These are phyloP conservation scores for Triplophysa tibetana DNA, from an alignment of 2,113 vertebrate genomes.

Conservation along the genomic window DNA sequence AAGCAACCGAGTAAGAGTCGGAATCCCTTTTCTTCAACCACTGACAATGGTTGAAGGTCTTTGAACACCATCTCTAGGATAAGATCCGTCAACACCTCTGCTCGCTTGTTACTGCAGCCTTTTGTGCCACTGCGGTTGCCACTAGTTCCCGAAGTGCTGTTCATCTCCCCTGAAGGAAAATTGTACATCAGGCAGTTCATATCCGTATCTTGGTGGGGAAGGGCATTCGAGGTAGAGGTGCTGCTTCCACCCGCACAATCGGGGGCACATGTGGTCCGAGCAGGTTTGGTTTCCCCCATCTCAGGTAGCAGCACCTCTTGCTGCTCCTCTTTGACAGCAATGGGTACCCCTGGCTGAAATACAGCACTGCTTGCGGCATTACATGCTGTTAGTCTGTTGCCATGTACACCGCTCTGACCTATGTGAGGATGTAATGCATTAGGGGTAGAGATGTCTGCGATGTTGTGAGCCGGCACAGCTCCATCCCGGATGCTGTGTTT, in stretches of 20 bases:
- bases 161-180: slow-evolving; percentile 42
- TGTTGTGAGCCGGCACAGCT: slow-evolving; percentile 44
- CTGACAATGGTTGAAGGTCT: slow-evolving; percentile 68
- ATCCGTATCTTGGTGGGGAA: slow-evolving; percentile 46
- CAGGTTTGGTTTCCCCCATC: slow-evolving; percentile 48
- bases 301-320: slow-evolving; percentile 53
- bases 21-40: slow-evolving; percentile 70
- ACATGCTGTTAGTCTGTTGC: slow-evolving; percentile 34
- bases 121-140: background rate
- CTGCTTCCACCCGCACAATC: slow-evolving; percentile 25
- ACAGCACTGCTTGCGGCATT: slow-evolving; percentile 26
- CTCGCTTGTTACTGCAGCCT: slow-evolving; percentile 54
- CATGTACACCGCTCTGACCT: slow-evolving; percentile 38
- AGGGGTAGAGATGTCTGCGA: slow-evolving; percentile 39
- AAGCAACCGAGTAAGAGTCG: slow-evolving; percentile 67
- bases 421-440: slow-evolving; percentile 42
- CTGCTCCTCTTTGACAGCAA: slow-evolving; percentile 62
- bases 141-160: slow-evolving; percentile 27
- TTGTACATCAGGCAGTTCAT: slow-evolving; percentile 34
- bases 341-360: slow-evolving; percentile 48
- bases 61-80: slow-evolving; percentile 70
- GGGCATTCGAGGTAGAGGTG: slow-evolving; percentile 26
- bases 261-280: slow-evolving; percentile 33
- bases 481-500: slow-evolving; percentile 68
- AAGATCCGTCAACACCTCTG: slow-evolving; percentile 59